phyloP scores from a whole-genome alignment of 2,888 invertebrate species.

The Hecatera dysodea region DNA sequence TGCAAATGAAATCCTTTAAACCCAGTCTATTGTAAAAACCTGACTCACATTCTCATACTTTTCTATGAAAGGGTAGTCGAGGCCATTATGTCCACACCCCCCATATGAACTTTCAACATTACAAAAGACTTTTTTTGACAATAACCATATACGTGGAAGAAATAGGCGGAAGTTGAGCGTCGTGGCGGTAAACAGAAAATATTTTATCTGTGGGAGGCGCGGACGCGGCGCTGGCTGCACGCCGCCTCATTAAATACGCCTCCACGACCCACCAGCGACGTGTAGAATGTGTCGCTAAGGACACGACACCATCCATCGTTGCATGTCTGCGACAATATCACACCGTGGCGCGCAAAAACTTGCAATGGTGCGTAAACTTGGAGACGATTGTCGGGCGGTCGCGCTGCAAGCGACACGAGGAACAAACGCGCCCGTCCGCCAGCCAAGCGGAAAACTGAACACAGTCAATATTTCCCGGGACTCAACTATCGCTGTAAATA shows the following conservation, averaged over 20 bases:
- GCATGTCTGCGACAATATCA: slow-evolving; percentile 8
- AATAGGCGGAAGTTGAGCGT: slow-evolving; percentile 37
- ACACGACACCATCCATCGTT: slow-evolving; percentile 16
- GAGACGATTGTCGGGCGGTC: slow-evolving; percentile 8
- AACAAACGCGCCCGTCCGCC: slow-evolving; percentile 42
- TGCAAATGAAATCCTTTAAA: slow-evolving; percentile 39
- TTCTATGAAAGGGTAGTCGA: slow-evolving; percentile 18
- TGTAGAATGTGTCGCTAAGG: neutral
- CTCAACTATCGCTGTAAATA: slow-evolving; percentile 67
- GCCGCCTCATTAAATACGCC: slow-evolving; percentile 45
- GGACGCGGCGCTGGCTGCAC: slow-evolving; percentile 18
- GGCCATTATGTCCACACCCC: slow-evolving; percentile 18
- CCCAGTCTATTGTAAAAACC: slow-evolving; percentile 26
- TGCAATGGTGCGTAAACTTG: slow-evolving; percentile 48
- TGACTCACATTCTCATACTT: slow-evolving; percentile 14
- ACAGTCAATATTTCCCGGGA: slow-evolving; percentile 54
- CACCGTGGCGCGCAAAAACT: slow-evolving; percentile 15
- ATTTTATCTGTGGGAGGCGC: slow-evolving; percentile 46
- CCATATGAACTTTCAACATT: slow-evolving; percentile 23
- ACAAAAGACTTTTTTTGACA: slow-evolving; percentile 55
- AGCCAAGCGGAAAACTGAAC: slow-evolving; percentile 69
- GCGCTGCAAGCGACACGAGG: slow-evolving; percentile 49
- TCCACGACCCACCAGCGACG: slow-evolving; percentile 2
- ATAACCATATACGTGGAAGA: slow-evolving; percentile 55
- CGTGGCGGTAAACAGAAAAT: slow-evolving; percentile 36